phyloP scores from a whole-genome alignment of 2,113 vertebrate species.

The Rana temporaria region DNA sequence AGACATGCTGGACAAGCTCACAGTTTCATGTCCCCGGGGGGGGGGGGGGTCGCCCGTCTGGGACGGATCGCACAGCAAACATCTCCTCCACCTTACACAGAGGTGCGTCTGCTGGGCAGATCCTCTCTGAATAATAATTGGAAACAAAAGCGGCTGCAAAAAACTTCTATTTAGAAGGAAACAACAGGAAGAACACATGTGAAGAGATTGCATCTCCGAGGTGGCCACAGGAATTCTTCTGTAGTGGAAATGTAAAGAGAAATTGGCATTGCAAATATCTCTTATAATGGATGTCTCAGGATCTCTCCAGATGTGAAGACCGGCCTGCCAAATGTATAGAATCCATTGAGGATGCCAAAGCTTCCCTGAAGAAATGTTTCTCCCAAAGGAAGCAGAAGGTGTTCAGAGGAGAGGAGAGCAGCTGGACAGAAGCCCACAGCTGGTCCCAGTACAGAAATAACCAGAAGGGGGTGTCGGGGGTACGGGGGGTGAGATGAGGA shows the following conservation, averaged over 20 bases:
- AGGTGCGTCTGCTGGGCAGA: conserved; percentile 4
- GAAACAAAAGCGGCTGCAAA: conserved; percentile 5
- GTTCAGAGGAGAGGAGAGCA: conserved; percentile 1
- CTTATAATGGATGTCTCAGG: conserved; percentile 5
- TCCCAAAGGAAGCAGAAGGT: conserved; percentile 30
- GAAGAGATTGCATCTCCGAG: background rate
- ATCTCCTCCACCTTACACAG: background rate
- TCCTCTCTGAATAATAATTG: conserved; percentile 9
- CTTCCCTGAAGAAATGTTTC: conserved; percentile 11
- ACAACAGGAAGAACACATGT: conserved; percentile 32
- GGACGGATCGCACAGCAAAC: background rate
- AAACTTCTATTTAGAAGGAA: background rate
- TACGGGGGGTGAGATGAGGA: background rate
- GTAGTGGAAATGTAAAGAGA: conserved; percentile 30
- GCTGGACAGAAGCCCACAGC: conserved; percentile 47
- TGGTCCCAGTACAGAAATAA: conserved; percentile 30
- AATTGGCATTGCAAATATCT: conserved; percentile 42
- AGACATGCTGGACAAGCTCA: background rate
- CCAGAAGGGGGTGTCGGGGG: background rate
- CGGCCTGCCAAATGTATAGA: conserved; percentile 16
- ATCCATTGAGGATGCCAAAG: conserved; percentile 22
- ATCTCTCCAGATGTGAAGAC: conserved; percentile 15
- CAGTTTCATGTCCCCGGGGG: background rate
- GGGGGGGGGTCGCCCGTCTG: background rate
- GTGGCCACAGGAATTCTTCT: conserved; percentile 32